Evolutionary conservation across 1,140 invertebrate genomes (phyloP).

Genomic region (Agrilus planipennis): DNA sequence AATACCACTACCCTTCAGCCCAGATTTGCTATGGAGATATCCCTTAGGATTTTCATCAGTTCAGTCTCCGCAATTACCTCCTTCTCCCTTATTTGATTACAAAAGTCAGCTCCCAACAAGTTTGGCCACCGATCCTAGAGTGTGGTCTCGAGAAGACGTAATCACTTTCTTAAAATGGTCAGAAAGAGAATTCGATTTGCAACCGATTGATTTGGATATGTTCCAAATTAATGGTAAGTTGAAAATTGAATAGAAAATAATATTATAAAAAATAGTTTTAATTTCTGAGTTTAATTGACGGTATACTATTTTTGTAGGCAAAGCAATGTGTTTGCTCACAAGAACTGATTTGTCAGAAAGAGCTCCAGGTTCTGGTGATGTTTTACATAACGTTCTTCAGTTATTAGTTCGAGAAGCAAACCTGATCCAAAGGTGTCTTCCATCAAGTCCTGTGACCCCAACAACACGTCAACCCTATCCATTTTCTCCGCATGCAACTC

Average conservation of each 20-base stretch:
- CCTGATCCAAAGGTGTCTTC: constrained; percentile 59
- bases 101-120: constrained; percentile 71
- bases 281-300: no score
- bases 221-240: constrained; percentile 92
- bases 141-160: constrained; percentile 87
- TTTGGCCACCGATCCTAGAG: constrained; percentile 72
- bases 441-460: constrained; percentile 73
- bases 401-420: constrained; percentile 73
- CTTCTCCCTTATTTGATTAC: constrained; percentile 65
- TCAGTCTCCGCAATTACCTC: constrained; percentile 42
- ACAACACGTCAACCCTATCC: constrained; percentile 66
- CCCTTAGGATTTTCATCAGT: constrained; percentile 50
- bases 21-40: constrained; percentile 76
- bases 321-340: constrained; percentile 80
- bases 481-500: constrained; percentile 60
- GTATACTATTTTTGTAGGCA: constrained; percentile 46
- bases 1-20: constrained; percentile 54
- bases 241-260: constrained; percentile 1
- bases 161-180: constrained; percentile 81
- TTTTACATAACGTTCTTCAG: constrained; percentile 85
- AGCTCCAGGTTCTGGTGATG: constrained; percentile 82
- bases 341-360: constrained; percentile 82
- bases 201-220: constrained; percentile 82
- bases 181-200: constrained; percentile 84
- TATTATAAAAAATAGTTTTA: no score